Base-by-base conservation (phyloP, 2,797 vertebrate genomes). In the Neopelma chrysocephalum region DNA sequence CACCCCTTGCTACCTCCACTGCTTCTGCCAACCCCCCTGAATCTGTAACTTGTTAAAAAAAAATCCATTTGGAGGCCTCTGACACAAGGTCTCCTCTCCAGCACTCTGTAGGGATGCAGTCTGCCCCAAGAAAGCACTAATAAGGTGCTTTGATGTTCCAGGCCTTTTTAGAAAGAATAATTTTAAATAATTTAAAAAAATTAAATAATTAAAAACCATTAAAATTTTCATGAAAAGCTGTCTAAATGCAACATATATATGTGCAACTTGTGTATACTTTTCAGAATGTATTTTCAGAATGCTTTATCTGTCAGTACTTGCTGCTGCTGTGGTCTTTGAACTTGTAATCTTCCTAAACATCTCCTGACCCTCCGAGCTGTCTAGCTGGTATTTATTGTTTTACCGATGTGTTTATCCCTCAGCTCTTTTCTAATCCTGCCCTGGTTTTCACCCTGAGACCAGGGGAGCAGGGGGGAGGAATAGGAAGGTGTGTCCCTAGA, bases 331-430 rank as follows among this genome's bases (percentile, higher is more conserved):
- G 79, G 57, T 94, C 84, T 96, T 91, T 89, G 94, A 93, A 82
- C 87, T 82, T 82, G 54, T 86, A 93, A 96, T 96, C 91, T 95
- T 72, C 53, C 72, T 91, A 61, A 96, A 93, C 92, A 87, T 97
- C 94, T 96, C 76, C 70, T 94, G 94, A 96, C 94, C 84, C 82
- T 87, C 9, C 0, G 34, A 86, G 89, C 89, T 93, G 87, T 91
- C 89, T 89, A 71, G 54, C 57, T 94, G 87, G 87, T 94, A 91
- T 97, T 96, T 97, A 92, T 95, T 95, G 84, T 96, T 95, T 93
- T 87, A 97, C 57, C 1, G 1, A 79, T 82, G 51, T 81, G 80
- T 89, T 96, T 96, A 88, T 90, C 66, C 89, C 43, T 32, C 32
- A 66, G 65, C 61, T 87, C 51, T 91, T 81, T 89, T 84, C 85